Conservation (phyloP, 2,888 invertebrate species). For the Caenorhabditis wallacei region DNA sequence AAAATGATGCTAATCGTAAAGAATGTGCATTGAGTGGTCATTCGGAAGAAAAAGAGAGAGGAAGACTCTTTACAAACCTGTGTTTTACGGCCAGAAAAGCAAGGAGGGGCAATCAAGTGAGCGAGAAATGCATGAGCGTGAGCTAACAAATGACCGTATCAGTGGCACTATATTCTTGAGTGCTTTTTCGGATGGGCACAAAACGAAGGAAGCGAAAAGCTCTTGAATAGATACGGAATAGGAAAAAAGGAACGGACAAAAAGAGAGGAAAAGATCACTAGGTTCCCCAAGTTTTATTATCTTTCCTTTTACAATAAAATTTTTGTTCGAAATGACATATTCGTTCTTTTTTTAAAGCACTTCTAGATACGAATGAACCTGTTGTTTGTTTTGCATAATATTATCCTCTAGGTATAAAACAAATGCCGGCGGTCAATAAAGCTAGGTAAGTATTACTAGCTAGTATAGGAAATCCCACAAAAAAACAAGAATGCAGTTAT, state of each 20-base stretch:
- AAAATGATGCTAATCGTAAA: slow-evolving; percentile 38
- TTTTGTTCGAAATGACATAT: neutral
- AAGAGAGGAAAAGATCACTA: slow-evolving; percentile 27
- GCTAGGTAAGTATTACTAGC: slow-evolving; percentile 43
- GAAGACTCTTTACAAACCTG: slow-evolving; percentile 54
- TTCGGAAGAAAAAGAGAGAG: slow-evolving; percentile 24
- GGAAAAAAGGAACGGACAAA: slow-evolving; percentile 8
- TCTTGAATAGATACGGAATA: slow-evolving; percentile 44
- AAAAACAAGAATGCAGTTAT: slow-evolving; percentile 29
- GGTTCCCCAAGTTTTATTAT: slow-evolving; percentile 13
- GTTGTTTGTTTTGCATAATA: slow-evolving; percentile 55
- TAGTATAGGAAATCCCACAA: neutral
- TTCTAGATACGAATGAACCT: slow-evolving; percentile 29
- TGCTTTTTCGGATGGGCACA: slow-evolving; percentile 60
- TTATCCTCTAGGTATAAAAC: slow-evolving; percentile 27
- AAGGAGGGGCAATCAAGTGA: slow-evolving; percentile 59
- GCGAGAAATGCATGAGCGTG: slow-evolving; percentile 63
- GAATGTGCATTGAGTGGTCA: slow-evolving; percentile 50
- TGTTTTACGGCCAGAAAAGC: slow-evolving; percentile 56
- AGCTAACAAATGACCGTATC: slow-evolving; percentile 64
- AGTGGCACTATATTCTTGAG: slow-evolving; percentile 63
- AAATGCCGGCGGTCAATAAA: slow-evolving; percentile 28
- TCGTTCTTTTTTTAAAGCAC: neutral
- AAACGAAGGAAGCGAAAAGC: slow-evolving; percentile 39
- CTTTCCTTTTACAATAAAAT: neutral